These are phyloP conservation scores for Chelonia mydas DNA, from an alignment of 2,797 vertebrate species.

Conservation along the genomic window DNA sequence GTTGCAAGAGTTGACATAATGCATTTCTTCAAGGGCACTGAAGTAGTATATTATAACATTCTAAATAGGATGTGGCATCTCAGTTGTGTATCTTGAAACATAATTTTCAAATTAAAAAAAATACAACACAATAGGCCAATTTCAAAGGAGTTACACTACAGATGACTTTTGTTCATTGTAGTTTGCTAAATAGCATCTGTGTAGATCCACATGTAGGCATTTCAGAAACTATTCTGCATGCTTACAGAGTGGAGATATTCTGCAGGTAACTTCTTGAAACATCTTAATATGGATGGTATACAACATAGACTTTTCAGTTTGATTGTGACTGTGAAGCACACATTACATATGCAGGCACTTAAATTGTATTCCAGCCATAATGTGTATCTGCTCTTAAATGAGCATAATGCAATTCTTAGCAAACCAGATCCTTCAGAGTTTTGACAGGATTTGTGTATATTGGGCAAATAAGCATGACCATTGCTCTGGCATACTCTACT, in stretches of 20 bases:
- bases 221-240: not conserved
- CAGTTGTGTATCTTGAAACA: not conserved
- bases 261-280: not conserved
- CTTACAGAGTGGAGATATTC: not conserved
- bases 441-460: not conserved
- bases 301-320: not conserved
- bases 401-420: not conserved
- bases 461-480: not conserved
- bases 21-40: not conserved
- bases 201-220: not conserved
- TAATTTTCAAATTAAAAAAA: slow-evolving; percentile 24
- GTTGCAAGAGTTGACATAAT: not conserved
- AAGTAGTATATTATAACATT: not conserved
- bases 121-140: not conserved
- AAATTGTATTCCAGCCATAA: not conserved
- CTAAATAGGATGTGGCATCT: not conserved
- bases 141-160: not conserved
- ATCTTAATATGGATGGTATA: not conserved
- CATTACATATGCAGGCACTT: not conserved
- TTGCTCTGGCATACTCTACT: not conserved
- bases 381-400: not conserved
- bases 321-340: not conserved
- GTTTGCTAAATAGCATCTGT: not conserved
- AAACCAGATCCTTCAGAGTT: not conserved
- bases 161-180: not conserved